These are phyloP conservation scores for Himalopsyche anomala DNA, from an alignment of 2,888 invertebrate genomes.

Conservation along the genomic window DNA sequence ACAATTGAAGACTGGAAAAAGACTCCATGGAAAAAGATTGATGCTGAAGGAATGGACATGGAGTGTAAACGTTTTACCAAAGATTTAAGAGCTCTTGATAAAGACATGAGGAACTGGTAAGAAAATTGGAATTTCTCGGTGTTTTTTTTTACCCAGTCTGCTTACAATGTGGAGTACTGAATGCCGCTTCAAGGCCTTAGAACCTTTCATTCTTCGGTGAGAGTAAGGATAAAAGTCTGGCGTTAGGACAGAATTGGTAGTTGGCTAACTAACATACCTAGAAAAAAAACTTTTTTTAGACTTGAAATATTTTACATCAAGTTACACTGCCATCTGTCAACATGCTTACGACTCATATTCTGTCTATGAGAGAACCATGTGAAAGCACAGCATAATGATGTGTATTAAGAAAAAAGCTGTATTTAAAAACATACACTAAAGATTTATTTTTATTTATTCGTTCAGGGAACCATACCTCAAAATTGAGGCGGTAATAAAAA, in stretches of 20 bases:
- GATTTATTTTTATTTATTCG: neutral
- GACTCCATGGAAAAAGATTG: slow-evolving; percentile 95
- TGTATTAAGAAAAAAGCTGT: neutral
- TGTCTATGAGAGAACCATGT: too few relatives aligned
- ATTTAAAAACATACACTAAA: neutral
- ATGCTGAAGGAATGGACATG: slow-evolving; percentile 95
- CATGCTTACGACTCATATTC: too few relatives aligned
- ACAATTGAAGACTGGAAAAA: slow-evolving; percentile 95
- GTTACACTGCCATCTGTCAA: too few relatives aligned
- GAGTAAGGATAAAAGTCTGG: neutral
- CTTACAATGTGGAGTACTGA: too few relatives aligned
- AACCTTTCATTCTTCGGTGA: neutral
- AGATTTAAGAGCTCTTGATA: slow-evolving; percentile 87
- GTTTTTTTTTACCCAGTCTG: too few relatives aligned
- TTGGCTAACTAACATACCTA: too few relatives aligned
- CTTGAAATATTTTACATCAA: too few relatives aligned
- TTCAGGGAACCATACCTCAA: slow-evolving; percentile 86
- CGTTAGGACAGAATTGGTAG: too few relatives aligned
- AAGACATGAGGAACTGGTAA: slow-evolving; percentile 86
- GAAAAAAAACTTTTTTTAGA: too few relatives aligned
- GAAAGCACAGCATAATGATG: too few relatives aligned
- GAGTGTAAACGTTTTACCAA: slow-evolving; percentile 95
- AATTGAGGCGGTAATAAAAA: slow-evolving; percentile 89
- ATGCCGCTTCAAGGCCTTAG: too few relatives aligned
- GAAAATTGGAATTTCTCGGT: slow-evolving; percentile 60